Evolutionary conservation across 2,888 invertebrate genomes (phyloP).

Genomic region (Trichopoda pennipes): DNA sequence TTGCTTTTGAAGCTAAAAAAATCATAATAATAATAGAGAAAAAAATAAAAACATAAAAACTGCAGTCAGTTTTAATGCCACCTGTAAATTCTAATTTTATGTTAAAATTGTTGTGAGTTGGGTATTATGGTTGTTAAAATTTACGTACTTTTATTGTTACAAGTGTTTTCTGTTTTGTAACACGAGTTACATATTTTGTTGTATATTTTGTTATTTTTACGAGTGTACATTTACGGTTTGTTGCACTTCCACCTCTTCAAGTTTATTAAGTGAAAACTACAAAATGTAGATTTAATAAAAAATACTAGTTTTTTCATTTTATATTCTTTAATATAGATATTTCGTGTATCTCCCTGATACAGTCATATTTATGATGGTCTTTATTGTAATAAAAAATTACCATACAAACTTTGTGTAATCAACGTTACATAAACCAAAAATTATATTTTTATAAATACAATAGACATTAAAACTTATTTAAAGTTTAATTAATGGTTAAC

Average conservation of each 20-base stretch:
- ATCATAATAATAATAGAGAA: no score
- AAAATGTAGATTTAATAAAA: not conserved
- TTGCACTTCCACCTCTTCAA: conserved; percentile 49
- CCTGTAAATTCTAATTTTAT: conserved; percentile 43
- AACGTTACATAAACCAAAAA: no score
- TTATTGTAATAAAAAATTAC: no score
- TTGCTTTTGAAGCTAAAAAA: not conserved
- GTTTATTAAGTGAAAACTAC: conserved; percentile 12
- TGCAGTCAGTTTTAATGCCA: conserved; percentile 33
- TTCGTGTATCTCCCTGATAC: not conserved
- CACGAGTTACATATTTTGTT: not conserved
- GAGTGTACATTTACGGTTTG: conserved; percentile 53
- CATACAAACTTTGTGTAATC: no score
- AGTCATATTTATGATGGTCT: not conserved
- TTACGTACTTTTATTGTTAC: not conserved
- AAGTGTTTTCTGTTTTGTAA: conserved; percentile 15
- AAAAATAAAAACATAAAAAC: not conserved
- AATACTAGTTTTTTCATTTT: conserved; percentile 20
- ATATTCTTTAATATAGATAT: conserved; percentile 22
- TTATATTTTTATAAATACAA: no score
- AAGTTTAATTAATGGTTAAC: no score
- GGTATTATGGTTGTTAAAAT: conserved; percentile 4
- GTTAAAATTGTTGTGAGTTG: not conserved
- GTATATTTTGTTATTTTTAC: not conserved
- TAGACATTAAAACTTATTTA: no score